These are phyloP conservation scores for Helostoma temminkii DNA, from an alignment of 2,797 vertebrate genomes.

Conservation along the genomic window DNA sequence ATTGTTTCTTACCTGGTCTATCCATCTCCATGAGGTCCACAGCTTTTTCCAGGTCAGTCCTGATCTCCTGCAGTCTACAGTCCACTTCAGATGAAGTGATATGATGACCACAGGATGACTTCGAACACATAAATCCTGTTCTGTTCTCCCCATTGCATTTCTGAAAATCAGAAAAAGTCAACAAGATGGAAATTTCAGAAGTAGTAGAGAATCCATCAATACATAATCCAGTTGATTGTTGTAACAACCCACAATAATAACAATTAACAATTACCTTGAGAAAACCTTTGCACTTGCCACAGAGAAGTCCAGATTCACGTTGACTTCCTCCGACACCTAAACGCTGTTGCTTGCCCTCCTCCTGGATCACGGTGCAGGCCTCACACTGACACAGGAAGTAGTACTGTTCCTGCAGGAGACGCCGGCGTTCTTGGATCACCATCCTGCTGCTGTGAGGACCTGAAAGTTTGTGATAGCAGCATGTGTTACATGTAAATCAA, in stretches of 20 bases:
- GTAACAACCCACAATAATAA: neutral
- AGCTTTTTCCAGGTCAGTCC: conserved; percentile 71
- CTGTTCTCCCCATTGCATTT: conserved; percentile 36
- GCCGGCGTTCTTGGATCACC: conserved; percentile 83
- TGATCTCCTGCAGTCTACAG: conserved; percentile 79
- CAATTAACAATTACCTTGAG: conserved; percentile 81
- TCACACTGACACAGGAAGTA: conserved; percentile 91
- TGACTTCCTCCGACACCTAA: neutral
- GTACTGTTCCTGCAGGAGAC: conserved; percentile 90
- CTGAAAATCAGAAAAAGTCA: conserved; percentile 43
- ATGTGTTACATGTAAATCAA: neutral
- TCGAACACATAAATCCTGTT: conserved; percentile 63
- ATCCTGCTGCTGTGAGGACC: conserved; percentile 90
- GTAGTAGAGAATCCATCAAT: neutral
- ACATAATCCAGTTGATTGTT: no score
- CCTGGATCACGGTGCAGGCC: conserved; percentile 80
- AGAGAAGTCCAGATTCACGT: conserved; percentile 80
- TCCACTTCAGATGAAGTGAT: conserved; percentile 66
- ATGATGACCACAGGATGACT: conserved; percentile 61
- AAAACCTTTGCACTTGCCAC: conserved; percentile 81
- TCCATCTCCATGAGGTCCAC: conserved; percentile 81
- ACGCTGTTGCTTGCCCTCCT: conserved; percentile 10
- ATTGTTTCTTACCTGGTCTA: conserved; percentile 78
- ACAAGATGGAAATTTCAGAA: conserved; percentile 1
- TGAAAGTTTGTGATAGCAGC: conserved; percentile 40